These are phyloP conservation scores for Aquatica leii DNA, from an alignment of 2,888 invertebrate species.

Conservation along the genomic window DNA sequence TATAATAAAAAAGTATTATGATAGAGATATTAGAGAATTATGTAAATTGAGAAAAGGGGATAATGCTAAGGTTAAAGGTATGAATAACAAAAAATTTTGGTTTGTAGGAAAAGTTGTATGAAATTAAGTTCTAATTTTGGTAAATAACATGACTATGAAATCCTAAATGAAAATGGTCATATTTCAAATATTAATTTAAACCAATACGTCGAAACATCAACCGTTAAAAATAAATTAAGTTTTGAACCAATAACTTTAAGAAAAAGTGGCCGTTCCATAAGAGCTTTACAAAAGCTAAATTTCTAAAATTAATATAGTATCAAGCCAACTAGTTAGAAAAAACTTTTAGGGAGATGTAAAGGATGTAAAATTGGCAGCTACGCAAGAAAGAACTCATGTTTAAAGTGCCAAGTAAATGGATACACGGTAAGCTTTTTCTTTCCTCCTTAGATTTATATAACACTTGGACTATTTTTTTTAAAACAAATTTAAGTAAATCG, in stretches of 20 bases:
- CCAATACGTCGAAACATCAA: background rate
- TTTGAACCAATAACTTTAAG: background rate
- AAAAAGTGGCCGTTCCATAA: background rate
- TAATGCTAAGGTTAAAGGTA: background rate
- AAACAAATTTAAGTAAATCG: too few relatives aligned
- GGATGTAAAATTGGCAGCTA: too few relatives aligned
- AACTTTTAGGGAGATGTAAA: too few relatives aligned
- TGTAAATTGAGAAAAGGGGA: background rate
- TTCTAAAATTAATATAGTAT: too few relatives aligned
- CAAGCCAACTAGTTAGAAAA: too few relatives aligned
- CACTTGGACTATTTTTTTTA: too few relatives aligned
- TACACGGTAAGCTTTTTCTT: too few relatives aligned
- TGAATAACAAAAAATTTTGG: background rate
- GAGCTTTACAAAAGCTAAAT: too few relatives aligned
- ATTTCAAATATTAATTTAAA: background rate
- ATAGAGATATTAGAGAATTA: background rate
- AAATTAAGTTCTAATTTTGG: background rate
- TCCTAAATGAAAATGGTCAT: too few relatives aligned
- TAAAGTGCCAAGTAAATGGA: too few relatives aligned
- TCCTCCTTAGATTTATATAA: too few relatives aligned
- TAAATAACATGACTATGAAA: background rate
- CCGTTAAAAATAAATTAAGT: background rate
- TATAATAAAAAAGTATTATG: background rate
- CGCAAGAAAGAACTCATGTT: too few relatives aligned
- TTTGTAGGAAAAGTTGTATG: background rate